Conservation (phyloP, 2,888 invertebrate genomes). For the Orgyia antiqua region DNA sequence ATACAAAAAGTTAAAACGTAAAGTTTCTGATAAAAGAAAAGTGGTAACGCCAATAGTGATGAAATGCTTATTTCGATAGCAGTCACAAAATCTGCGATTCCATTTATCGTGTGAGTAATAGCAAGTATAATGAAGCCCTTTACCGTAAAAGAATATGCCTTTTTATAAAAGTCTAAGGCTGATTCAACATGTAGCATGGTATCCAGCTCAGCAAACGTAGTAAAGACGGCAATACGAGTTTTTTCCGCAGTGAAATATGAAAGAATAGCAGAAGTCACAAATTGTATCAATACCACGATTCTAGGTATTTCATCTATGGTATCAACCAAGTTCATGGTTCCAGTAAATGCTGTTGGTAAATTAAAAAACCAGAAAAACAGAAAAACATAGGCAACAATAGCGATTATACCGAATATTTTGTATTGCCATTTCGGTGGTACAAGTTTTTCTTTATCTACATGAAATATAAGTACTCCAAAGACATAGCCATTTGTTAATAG, state of each 20-base stretch:
- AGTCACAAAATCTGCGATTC: conserved; percentile 20
- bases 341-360: conserved; percentile 13
- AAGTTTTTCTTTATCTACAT: conserved; percentile 24
- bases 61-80: conserved; percentile 9
- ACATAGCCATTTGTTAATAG: conserved; percentile 29
- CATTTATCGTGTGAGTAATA: conserved; percentile 19
- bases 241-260: conserved; percentile 29
- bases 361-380: conserved; percentile 16
- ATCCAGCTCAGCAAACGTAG: conserved; percentile 34
- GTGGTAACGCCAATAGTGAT: conserved; percentile 18
- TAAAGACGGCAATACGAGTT: conserved; percentile 31
- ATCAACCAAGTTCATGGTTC: conserved; percentile 18
- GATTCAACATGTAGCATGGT: conserved; percentile 26
- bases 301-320: conserved; percentile 30
- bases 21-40: conserved; percentile 38
- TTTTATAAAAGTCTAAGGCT: conserved; percentile 30
- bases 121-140: conserved; percentile 19
- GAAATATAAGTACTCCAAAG: conserved; percentile 44
- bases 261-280: conserved; percentile 26
- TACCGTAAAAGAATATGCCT: conserved; percentile 19
- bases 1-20: conserved; percentile 41
- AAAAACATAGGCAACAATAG: conserved; percentile 16
- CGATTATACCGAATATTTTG: conserved; percentile 29
- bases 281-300: conserved; percentile 33
- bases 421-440: conserved; percentile 24